These are phyloP conservation scores for Papilio helenus DNA, from an alignment of 1,140 invertebrate species.

Conservation along the genomic window DNA sequence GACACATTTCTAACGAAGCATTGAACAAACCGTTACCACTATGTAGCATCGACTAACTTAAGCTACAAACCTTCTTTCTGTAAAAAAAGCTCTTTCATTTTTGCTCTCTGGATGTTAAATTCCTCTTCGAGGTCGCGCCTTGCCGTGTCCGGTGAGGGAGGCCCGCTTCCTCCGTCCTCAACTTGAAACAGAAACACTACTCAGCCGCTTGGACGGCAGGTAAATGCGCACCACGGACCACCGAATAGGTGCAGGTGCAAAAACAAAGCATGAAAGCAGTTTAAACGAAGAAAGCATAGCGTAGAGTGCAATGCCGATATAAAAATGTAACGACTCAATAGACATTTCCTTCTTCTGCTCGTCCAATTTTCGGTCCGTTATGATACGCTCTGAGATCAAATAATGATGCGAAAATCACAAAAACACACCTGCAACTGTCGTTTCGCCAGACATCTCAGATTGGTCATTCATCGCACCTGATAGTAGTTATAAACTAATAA, in stretches of 20 bases:
- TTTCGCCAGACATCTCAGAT: slow-evolving; percentile 61
- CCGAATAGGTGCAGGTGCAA: slow-evolving; percentile 32
- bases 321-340: neutral
- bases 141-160: slow-evolving; percentile 52
- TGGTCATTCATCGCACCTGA: slow-evolving; percentile 50
- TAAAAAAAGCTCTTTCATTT: slow-evolving; percentile 95
- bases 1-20: neutral
- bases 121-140: slow-evolving; percentile 89
- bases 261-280: slow-evolving; percentile 31
- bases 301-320: slow-evolving; percentile 26
- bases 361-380: slow-evolving; percentile 2
- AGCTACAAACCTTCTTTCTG: slow-evolving; percentile 92
- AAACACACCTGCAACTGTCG: slow-evolving; percentile 69
- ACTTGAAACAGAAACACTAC: slow-evolving; percentile 76
- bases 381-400: slow-evolving; percentile 39
- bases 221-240: slow-evolving; percentile 25
- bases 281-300: slow-evolving; percentile 34
- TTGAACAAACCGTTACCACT: neutral
- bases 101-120: slow-evolving; percentile 94
- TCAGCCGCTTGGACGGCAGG: slow-evolving; percentile 56
- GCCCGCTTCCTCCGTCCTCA: slow-evolving; percentile 56
- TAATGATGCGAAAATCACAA: slow-evolving; percentile 48
- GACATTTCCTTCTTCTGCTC: slow-evolving; percentile 5
- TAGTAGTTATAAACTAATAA: slow-evolving; percentile 41
- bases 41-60: slow-evolving; percentile 38